Evolutionary conservation across 2,888 invertebrate species (phyloP), one percentile per base, ranked within the genome.

Genomic region (Thera britannica): DNA sequence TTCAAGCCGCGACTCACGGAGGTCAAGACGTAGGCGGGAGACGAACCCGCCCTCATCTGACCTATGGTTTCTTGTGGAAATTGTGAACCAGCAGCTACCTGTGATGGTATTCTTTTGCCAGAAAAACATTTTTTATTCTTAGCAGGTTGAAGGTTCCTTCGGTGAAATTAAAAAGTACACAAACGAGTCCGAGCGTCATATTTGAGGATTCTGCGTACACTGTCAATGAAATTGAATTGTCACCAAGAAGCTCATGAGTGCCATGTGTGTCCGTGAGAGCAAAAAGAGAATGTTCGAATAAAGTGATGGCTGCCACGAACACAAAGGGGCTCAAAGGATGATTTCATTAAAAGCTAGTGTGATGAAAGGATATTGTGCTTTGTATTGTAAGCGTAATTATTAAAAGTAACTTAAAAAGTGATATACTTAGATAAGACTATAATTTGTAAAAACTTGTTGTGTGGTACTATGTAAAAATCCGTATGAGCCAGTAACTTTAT

Each of bases 1-100:
- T 64, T 70, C 58, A 59, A 36, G 34, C 49, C 35, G 1, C 23
- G 2, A 3, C 2, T 56, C 60, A 58, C 66, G 62, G 56, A 62
- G 2, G 34, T 44, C 52, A 63, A 67, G 69, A 23, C 60, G 5
- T 60, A 59, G 12, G 9, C 1, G n/a, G 4, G 44, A n/a, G 7
- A 4, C 1, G n/a, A 12, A 8, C 52, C 52, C 8, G 34, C 34
- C 34, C 8, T 9, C 52, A 52, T 34, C 34, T 9, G 34, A 34
- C 0, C 7, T 23, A 34, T 51, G 44, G 44, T 51, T 51, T 23
- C 7, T 4, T 48, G 2, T 11, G n/a, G 0, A n/a, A n/a, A 5
- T 3, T 3, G 46, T 9, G 9, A 46, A 46, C 46, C n/a, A 3
- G 11, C 48, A n/a, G n/a, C n/a, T 3, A n/a, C 2, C 57, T 6